Evolutionary conservation across 1,140 invertebrate species (phyloP), one percentile per base, ranked within the genome.

Genomic region (Bradynema listronoti): DNA sequence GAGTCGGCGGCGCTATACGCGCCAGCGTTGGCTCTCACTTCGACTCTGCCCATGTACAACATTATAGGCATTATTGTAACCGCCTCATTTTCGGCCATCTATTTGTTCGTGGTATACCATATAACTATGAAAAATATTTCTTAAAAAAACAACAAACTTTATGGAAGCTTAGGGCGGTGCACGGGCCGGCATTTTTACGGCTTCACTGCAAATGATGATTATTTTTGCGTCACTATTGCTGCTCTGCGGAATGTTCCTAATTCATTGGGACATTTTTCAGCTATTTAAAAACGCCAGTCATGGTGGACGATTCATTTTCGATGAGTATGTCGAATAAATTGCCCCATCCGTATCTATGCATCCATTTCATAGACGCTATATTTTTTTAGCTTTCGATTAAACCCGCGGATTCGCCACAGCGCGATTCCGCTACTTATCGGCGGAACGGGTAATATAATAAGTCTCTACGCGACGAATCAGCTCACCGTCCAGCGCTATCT

Each of bases 151-250:
- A 11, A 11, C 46, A 30, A 9, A 56, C 14, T 9, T 56, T 59
- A n/a, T 59, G 24, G 51, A 19, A 33, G 59, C 69, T 1, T 33
- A 71, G 69, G 71, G 69, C 9, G 69, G 69, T n/a, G 71, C 67
- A 41, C 43, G 57, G n/a, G 69, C 58, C 1, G 69, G 71, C 22
- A 74, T 72, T 39, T 59, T 65, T 25, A 72, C 69, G 25, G 70
- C 72, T 9, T 69, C 69, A 24, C 22, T 74, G 9, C 69, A 72
- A 63, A 72, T 72, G 69, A 11, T 45, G 5, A 16, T 73, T 11
- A 72, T 72, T 16, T 45, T 72, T n/a, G 16, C 51, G 6, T 58
- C 57, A n/a, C 50, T 72, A 22, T 36, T 59, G 2, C 39, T 56
- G 4, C 59, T 70, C 6, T 53, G 72, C 36, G 30, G 36, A n/a